Evolutionary conservation across 2,888 invertebrate genomes (phyloP), one percentile per base, ranked within the genome.

Genomic region (Ernsta delagoae): DNA sequence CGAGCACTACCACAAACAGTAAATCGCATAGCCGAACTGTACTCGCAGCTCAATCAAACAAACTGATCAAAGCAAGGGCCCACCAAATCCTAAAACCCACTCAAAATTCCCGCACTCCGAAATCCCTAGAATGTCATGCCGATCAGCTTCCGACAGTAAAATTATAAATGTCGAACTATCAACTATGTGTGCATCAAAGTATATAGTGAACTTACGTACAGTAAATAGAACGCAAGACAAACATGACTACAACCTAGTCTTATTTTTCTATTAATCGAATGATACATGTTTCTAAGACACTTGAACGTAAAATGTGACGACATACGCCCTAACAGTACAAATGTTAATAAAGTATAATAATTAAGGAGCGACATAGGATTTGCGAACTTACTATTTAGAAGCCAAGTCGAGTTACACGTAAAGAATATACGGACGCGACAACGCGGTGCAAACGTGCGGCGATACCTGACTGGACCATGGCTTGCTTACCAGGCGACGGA

Each of bases 141-240:
- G 87, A 89, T 88, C 85, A 88, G 88, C 89, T 91, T 90, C 90
- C 83, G 82, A 88, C 79, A 83, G 80, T 84, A 84, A 88, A 88
- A 87, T 83, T 82, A 88, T 87, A 90, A 86, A 76, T 75, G 78
- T 84, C 81, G 78, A 83, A 83, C 84, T 90, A 90, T 82, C 79
- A 84, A 81, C 89, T 91, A 91, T 83, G 83, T 82, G 91, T 89
- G 90, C 91, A 86, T 86, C 83, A 92, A 90, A 90, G 82, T 87
- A 92, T 90, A 88, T 85, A 80, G 90, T 92, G 90, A 88, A 84
- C 88, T 88, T 90, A 88, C 91, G 87, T 87, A 89, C 85, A 84
- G 85, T 86, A 81, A 84, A 84, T 82, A 83, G 82, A 92, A 92
- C 91, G 88, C 82, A 90, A 88, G 86, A 85, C 81, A 82, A 85